phyloP scores from a whole-genome alignment of 2,113 vertebrate genomes.

The Apistogramma diplotaenia region DNA sequence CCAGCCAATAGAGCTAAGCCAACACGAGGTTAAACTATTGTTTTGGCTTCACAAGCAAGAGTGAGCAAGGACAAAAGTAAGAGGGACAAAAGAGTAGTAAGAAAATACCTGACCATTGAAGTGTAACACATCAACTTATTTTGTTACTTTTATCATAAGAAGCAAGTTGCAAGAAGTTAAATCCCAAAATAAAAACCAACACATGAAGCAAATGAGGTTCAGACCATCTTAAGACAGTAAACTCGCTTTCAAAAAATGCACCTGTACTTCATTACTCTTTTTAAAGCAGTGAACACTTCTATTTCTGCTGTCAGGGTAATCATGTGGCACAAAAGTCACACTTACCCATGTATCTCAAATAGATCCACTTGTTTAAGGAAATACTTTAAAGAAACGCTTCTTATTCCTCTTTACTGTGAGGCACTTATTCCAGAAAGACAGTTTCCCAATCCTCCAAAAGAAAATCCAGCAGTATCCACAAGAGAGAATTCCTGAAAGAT shows the following conservation, averaged over 20 bases:
- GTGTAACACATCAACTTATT: conserved; percentile 68
- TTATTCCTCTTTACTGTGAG: conserved; percentile 44
- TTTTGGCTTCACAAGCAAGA: conserved; percentile 79
- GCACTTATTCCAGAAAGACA: conserved; percentile 61
- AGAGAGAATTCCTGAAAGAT: conserved; percentile 59
- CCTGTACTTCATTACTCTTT: conserved; percentile 38
- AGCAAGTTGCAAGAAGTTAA: conserved; percentile 20
- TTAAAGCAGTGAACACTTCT: not conserved
- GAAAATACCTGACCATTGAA: conserved; percentile 71
- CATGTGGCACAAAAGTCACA: conserved; percentile 6
- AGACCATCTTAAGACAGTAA: not conserved
- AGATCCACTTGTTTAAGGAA: conserved; percentile 63
- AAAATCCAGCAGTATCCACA: conserved; percentile 60
- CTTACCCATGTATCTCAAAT: conserved; percentile 68
- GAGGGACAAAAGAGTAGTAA: conserved; percentile 61
- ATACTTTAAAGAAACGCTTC: conserved; percentile 53
- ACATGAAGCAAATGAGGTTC: not conserved
- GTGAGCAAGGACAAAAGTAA: conserved; percentile 76
- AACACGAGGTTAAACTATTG: conserved; percentile 77
- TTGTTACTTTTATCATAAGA: conserved; percentile 52
- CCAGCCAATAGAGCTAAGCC: conserved; percentile 74
- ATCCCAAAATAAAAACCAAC: not conserved
- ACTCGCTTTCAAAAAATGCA: conserved; percentile 20
- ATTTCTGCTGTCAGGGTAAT: not conserved
- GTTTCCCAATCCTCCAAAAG: conserved; percentile 72